Evolutionary conservation across 1,140 invertebrate species (phyloP).

Genomic region (Drosophila funebris): DNA sequence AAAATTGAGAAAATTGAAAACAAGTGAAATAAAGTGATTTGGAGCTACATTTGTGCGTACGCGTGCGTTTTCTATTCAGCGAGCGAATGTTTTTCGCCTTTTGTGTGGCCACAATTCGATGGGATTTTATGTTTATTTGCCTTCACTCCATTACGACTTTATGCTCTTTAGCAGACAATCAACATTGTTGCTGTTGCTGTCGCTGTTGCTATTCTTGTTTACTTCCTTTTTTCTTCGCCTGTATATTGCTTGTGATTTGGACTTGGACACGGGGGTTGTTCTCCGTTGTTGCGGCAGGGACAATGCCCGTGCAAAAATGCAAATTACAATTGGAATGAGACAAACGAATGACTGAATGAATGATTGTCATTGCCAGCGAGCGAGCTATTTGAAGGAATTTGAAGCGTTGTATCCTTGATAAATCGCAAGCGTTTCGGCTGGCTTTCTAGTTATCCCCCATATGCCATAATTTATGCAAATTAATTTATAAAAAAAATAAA

Average conservation of each 20-base stretch:
- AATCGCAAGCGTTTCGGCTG: constrained; percentile 66
- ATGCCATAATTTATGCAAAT: constrained; percentile 81
- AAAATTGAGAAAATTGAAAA: constrained; percentile 77
- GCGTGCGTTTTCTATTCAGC: constrained; percentile 70
- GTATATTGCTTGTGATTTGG: neutral
- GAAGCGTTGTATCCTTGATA: constrained; percentile 54
- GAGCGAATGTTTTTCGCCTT: constrained; percentile 39
- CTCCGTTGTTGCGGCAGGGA: constrained; percentile 17
- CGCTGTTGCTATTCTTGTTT: neutral
- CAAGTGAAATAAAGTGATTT: constrained; percentile 83
- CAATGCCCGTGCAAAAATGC: constrained; percentile 76
- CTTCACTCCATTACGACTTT: constrained; percentile 80
- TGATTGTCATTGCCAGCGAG: constrained; percentile 61
- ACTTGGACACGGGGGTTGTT: neutral
- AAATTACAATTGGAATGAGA: constrained; percentile 68
- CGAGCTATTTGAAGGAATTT: constrained; percentile 46
- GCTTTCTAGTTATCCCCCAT: constrained; percentile 53
- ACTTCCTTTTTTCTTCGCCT: neutral
- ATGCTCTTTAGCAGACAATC: constrained; percentile 82
- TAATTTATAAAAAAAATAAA: constrained; percentile 66
- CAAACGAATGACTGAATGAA: constrained; percentile 58
- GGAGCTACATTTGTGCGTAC: constrained; percentile 73
- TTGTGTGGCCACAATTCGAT: constrained; percentile 79
- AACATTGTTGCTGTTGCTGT: constrained; percentile 55
- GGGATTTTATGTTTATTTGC: constrained; percentile 79